These are phyloP conservation scores for Platyura marginata DNA, from an alignment of 1,140 invertebrate species.

Conservation along the genomic window DNA sequence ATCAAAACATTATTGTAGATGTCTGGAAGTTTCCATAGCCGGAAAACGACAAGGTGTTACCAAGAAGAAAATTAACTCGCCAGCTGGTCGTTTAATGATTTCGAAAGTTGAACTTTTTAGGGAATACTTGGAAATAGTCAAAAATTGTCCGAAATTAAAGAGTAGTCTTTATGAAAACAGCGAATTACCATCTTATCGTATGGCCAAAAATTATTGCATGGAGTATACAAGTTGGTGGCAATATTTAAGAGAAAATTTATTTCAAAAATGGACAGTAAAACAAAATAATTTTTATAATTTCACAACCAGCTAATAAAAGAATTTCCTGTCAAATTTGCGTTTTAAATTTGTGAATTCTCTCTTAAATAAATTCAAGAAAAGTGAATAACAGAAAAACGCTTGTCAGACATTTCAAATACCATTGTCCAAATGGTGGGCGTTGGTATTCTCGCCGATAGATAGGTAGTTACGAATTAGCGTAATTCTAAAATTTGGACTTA, in stretches of 20 bases:
- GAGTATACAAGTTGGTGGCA: conserved; percentile 28
- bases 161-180: conserved; percentile 11
- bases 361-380: too few species aligned
- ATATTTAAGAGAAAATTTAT: conserved; percentile 26
- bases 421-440: too few species aligned
- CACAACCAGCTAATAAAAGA: too few species aligned
- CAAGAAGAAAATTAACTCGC: conserved; percentile 40
- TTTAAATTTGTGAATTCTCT: too few species aligned
- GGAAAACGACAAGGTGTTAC: conserved; percentile 66
- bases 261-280: conserved; percentile 36
- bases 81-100: conserved; percentile 32
- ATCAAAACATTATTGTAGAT: conserved; percentile 25
- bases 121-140: conserved; percentile 30
- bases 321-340: too few species aligned
- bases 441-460: too few species aligned
- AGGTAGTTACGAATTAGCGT: too few species aligned
- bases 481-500: too few species aligned
- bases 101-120: conserved; percentile 43
- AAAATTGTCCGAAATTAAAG: conserved; percentile 13
- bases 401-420: too few species aligned
- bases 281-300: too few species aligned
- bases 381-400: too few species aligned
- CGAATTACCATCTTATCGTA: conserved; percentile 24
- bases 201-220: conserved; percentile 26
- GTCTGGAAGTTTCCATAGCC: conserved; percentile 53